Evolutionary conservation across 2,797 vertebrate genomes (phyloP).

Genomic region (Poliocrania exsul): DNA sequence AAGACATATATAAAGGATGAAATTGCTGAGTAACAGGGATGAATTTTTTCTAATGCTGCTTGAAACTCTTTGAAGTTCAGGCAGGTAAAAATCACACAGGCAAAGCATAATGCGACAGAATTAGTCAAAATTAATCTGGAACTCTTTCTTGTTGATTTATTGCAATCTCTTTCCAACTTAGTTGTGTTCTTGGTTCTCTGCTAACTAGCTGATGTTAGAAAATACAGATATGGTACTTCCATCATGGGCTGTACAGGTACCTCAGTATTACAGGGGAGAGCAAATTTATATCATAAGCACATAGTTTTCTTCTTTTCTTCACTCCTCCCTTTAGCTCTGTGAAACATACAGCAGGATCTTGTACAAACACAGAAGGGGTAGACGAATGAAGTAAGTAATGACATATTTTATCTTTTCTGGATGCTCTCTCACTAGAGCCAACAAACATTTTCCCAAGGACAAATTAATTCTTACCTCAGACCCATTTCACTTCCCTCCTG

Average conservation of each 20-base stretch:
- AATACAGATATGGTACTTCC: not conserved
- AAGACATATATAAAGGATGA: not conserved
- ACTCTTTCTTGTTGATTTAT: not conserved
- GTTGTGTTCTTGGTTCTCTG: not conserved
- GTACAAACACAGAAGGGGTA: not conserved
- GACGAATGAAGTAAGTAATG: not conserved
- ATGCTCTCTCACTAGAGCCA: not conserved
- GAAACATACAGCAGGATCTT: not conserved
- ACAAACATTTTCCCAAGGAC: not conserved
- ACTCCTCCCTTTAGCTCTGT: not conserved
- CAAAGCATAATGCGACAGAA: not conserved
- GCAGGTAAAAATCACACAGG: not conserved
- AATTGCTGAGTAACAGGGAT: constrained; percentile 32
- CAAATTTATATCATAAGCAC: not conserved
- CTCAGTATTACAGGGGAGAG: not conserved
- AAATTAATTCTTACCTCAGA: not conserved
- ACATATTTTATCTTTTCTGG: not conserved
- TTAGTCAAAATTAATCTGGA: not conserved
- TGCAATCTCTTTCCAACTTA: not conserved
- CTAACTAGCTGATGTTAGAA: not conserved
- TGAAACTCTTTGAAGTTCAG: constrained; percentile 45
- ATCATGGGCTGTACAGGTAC: not conserved
- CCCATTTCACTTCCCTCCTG: not conserved
- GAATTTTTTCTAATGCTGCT: not conserved
- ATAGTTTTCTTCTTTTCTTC: not conserved